These are phyloP conservation scores for Dasyprocta punctata DNA, from an alignment of 2,113 vertebrate genomes.

Conservation along the genomic window DNA sequence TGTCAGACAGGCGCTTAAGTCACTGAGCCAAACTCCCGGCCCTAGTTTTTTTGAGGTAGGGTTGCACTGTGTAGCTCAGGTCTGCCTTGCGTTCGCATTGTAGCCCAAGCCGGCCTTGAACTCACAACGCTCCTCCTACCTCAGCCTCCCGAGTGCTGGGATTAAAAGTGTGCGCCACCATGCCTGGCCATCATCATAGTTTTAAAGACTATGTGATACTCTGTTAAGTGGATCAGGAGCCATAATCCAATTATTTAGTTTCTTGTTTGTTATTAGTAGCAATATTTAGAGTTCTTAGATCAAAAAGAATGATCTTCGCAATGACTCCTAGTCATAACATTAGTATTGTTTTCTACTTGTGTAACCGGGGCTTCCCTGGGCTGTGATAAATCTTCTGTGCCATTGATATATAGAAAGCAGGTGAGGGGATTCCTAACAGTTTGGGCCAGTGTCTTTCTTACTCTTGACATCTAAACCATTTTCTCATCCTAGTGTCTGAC, in stretches of 20 bases:
- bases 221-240: not conserved
- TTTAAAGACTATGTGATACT: constrained; percentile 33
- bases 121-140: no score
- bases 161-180: no score
- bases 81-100: no score
- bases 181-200: constrained; percentile 5
- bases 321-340: not conserved
- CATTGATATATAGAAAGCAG: not conserved
- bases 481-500: not conserved
- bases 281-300: not conserved
- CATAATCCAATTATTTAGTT: not conserved
- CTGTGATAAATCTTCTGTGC: not conserved
- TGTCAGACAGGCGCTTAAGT: no score
- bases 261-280: constrained; percentile 19
- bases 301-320: not conserved
- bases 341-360: not conserved
- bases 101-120: no score
- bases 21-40: no score
- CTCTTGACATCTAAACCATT: not conserved
- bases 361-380: not conserved
- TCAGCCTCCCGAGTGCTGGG: no score
- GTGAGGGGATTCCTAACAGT: not conserved
- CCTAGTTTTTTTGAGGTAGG: no score
- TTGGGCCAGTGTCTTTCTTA: not conserved
- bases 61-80: no score